Evolutionary conservation across 2,797 vertebrate species (phyloP), one percentile per base, ranked within the genome.

Genomic region (Syngnathus rostellatus): DNA sequence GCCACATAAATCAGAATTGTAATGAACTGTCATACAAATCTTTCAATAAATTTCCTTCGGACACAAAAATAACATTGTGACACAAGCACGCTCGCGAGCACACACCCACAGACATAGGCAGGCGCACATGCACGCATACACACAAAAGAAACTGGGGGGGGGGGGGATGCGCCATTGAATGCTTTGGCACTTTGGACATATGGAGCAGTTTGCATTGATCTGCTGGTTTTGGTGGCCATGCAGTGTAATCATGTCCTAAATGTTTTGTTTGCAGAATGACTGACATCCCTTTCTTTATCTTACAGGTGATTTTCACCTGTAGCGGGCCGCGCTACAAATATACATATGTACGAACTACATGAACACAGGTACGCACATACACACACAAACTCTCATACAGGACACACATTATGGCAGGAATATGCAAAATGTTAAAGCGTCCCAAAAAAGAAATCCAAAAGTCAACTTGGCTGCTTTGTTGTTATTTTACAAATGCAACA

Each of bases 151-250:
- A 23, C 23, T 23, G 23, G 23, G 23, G 23, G 23, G 23, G 23
- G 23, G 1, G 23, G 23, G 23, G 1, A 85, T 77, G 86, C 72
- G 85, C 85, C 85, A 78, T 75, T 78, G 68, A 65, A 62, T 79
- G 78, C 82, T 91, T 91, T 92, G 92, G 92, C 90, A 93, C 91
- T 91, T 90, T 86, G 86, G 86, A 90, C 86, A 83, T 79, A 77
- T 83, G 82, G 81, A 89, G 83, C 81, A 78, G 77, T 86, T 91
- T 89, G 88, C 88, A 91, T 88, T 89, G 88, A 88, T 90, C 88
- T 90, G 91, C 89, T 91, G 88, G 89, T 91, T 88, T 73, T 77
- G 81, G 79, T 82, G 82, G 78, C 82, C 86, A 87, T 89, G 87
- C 85, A 87, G 85, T 86, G 83, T 80, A 84, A 83, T 78, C 78